Conservation (phyloP, 2,113 vertebrate genomes). For the Petaurus breviceps region DNA sequence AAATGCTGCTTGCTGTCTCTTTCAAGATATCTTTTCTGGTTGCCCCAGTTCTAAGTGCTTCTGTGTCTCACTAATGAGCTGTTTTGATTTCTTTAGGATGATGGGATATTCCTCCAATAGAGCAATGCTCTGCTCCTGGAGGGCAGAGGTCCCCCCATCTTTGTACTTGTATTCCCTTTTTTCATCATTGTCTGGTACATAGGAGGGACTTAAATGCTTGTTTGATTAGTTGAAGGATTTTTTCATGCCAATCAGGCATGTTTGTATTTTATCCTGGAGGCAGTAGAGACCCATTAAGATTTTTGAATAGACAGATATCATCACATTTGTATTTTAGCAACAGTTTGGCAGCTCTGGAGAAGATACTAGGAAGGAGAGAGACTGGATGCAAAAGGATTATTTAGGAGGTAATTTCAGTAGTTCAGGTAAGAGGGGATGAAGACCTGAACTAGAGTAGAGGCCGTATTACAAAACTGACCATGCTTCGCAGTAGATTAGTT, state of each 20-base stretch:
- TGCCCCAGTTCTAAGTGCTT: background rate
- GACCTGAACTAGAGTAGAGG: background rate
- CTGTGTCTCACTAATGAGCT: background rate
- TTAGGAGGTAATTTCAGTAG: background rate
- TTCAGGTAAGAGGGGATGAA: background rate
- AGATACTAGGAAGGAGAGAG: background rate
- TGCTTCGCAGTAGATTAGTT: background rate
- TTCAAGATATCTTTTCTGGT: background rate
- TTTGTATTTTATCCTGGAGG: background rate
- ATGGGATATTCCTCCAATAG: background rate
- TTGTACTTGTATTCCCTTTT: background rate
- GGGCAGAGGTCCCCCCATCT: background rate
- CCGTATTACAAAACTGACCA: background rate
- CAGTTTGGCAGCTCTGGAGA: background rate
- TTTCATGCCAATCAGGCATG: background rate
- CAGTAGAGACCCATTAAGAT: background rate
- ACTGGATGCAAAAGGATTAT: background rate
- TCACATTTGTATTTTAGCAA: constrained; percentile 26
- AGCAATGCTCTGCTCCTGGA: background rate
- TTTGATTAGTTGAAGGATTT: background rate
- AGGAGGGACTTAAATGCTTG: background rate
- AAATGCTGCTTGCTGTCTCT: background rate
- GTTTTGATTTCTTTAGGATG: background rate
- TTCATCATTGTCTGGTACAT: background rate
- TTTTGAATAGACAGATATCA: constrained; percentile 10